Evolutionary conservation across 2,797 vertebrate genomes (phyloP), one percentile per base, ranked within the genome.

Genomic region (Phyllotis vaccarum): DNA sequence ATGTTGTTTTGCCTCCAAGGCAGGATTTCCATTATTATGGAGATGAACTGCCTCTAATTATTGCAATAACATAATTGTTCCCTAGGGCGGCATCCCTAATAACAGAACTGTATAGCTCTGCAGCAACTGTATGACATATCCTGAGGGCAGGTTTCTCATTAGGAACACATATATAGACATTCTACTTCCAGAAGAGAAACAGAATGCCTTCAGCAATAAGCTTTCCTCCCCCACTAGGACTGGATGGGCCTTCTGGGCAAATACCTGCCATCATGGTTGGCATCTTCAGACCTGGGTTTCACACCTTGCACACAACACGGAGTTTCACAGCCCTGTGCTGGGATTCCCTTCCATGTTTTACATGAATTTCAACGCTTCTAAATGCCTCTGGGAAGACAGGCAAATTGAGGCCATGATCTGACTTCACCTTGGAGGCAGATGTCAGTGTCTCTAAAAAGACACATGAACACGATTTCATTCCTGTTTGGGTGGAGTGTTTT

Each of bases 11-110:
- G 97, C 98, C 98, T 98, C 95, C 86, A 52, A 98, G 98, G 98
- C 97, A 98, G 97, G 98, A 98, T 98, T 98, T 98, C 97, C 97
- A 98, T 98, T 98, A 98, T 98, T 98, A 98, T 98, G 98, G 98
- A 98, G 98, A 98, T 98, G 98, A 98, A 98, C 94, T 98, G 94
- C 95, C 96, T 97, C 98, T 98, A 98, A 98, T 98, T 98, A 98
- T 96, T 96, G 97, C 98, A 98, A 98, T 97, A 97, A 98, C 97
- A 94, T 98, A 98, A 98, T 98, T 98, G 98, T 88, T 98, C 98
- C 97, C 98, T 95, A 97, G 98, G 98, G 98, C 98, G 96, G 97
- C 97, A 98, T 98, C 97, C 93, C 98, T 98, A 98, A 98, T 97
- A 98, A 97, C 97, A 94, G 95, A 96, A 96, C 96, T 89, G 94